These are phyloP conservation scores for Elephantulus edwardii DNA, from an alignment of 2,113 vertebrate species.

Conservation along the genomic window DNA sequence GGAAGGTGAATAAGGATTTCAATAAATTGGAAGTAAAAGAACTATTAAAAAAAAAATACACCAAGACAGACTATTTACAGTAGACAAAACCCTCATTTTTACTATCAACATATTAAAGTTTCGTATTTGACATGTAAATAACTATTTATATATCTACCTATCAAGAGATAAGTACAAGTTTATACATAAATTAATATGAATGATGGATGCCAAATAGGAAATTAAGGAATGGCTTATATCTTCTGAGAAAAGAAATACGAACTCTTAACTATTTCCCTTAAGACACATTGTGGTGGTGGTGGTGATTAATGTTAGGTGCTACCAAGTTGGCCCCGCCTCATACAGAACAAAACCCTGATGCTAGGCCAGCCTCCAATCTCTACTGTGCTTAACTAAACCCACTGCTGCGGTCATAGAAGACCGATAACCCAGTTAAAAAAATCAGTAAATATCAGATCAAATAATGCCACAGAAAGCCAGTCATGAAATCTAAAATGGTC, in stretches of 20 bases:
- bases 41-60: conserved; percentile 29
- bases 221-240: neutral
- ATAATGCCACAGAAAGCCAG: neutral
- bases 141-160: neutral
- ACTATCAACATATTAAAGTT: conserved; percentile 23
- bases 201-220: neutral
- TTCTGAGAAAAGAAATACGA: conserved; percentile 25
- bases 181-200: neutral
- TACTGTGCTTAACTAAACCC: too few relatives aligned
- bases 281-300: too few relatives aligned
- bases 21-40: conserved; percentile 43
- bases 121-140: neutral
- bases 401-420: too few relatives aligned
- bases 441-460: neutral
- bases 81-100: conserved; percentile 34
- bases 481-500: neutral
- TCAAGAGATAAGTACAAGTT: neutral
- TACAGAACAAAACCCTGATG: too few relatives aligned
- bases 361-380: too few relatives aligned
- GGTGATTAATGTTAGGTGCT: too few relatives aligned
- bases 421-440: neutral
- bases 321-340: too few relatives aligned
- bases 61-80: conserved; percentile 32
- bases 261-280: neutral
- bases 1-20: conserved; percentile 57